Evolutionary conservation across 2,113 vertebrate genomes (phyloP), one percentile per base, ranked within the genome.

Genomic region (Centrocercus urophasianus): DNA sequence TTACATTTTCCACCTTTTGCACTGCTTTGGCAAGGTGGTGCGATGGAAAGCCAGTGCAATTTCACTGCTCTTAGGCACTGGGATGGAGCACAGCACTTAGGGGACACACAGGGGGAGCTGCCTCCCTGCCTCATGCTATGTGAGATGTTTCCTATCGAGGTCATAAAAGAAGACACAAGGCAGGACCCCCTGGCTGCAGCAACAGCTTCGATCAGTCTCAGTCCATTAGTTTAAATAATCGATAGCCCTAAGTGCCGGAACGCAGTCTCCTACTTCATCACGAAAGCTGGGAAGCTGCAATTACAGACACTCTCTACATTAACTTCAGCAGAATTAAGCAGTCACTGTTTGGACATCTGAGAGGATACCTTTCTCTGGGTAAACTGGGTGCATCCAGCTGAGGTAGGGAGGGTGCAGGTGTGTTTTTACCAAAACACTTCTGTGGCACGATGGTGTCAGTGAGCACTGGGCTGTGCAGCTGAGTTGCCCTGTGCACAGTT

Each of bases 151-250:
- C 30, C 83, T 84, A 8, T 6, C 15, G 67, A 63, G 71, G 19
- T 64, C 40, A 25, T 70, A 22, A 89, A 85, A 66, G 75, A 87
- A 94, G 69, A 78, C 56, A n/a, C 38, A 57, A 63, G 6, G 13
- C 73, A 87, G 76, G 83, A 77, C 72, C 28, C 56, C 70, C 38
- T 83, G 82, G 6, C 72, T 15, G 54, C n/a, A 63, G 59, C 43
- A 73, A 86, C 70, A 83, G 91, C 91, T 88, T 74, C 77, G 61
- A 90, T 94, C 97, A 82, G 94, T 94, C 94, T 83, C 93, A 91
- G 94, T 32, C 91, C 93, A 92, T 97, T 96, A 96, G 86, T 91
- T 96, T 75, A 93, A 95, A 93, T 90, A 95, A 97, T 96, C 96
- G 95, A 96, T 96, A 97, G 88, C 80, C 10, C 9, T 83, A 93